These are phyloP conservation scores for Ryuthela nishihirai DNA, from an alignment of 2,888 invertebrate species.

Conservation along the genomic window DNA sequence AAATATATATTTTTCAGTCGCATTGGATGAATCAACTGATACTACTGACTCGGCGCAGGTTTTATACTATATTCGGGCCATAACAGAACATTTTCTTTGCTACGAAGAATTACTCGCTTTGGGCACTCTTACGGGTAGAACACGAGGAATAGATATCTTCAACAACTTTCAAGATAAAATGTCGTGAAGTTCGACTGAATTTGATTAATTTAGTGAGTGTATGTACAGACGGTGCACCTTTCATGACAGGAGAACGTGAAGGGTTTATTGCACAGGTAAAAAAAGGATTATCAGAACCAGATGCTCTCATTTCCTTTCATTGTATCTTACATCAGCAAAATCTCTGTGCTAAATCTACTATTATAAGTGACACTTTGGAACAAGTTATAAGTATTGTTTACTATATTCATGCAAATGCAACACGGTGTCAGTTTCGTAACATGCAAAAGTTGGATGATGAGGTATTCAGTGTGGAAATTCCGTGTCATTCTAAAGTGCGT, in stretches of 20 bases:
- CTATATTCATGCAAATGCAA: no score
- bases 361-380: no score
- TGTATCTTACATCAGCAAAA: no score
- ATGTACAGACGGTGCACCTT: conserved; percentile 1
- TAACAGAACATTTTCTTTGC: background rate
- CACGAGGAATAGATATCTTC: background rate
- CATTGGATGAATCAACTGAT: background rate
- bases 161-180: background rate
- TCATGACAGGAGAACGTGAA: background rate
- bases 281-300: background rate
- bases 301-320: no score
- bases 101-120: conserved; percentile 2
- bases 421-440: no score
- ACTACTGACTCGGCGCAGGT: background rate
- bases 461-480: no score
- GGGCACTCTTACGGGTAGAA: background rate
- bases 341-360: no score
- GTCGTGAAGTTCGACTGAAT: conserved; percentile 1
- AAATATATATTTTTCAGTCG: background rate
- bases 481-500: background rate
- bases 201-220: conserved; percentile 2
- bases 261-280: conserved; percentile 1
- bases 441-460: no score
- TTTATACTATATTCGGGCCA: background rate
- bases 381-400: no score